Evolutionary conservation across 2,797 vertebrate genomes (phyloP).

Genomic region (Phoeniculus purpureus): DNA sequence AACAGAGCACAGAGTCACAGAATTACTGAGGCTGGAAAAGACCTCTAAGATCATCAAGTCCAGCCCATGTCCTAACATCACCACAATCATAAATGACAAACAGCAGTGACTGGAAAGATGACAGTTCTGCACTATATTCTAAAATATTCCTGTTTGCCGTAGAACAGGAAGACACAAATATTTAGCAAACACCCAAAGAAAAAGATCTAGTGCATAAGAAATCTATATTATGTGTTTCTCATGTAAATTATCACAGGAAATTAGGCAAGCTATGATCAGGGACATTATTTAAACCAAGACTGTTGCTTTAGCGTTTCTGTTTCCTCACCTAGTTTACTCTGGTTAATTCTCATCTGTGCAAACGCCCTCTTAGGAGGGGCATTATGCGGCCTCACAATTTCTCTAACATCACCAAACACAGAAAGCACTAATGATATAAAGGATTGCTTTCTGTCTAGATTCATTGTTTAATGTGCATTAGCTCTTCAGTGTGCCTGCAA

Average conservation of each 20-base stretch:
- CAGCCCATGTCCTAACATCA: no score
- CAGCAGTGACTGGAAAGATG: background rate
- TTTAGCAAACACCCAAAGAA: background rate
- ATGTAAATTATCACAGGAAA: conserved; percentile 9
- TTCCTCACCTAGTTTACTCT: conserved; percentile 37
- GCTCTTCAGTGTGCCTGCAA: background rate
- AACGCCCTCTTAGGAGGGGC: background rate
- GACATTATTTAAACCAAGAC: conserved; percentile 5
- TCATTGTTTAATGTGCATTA: background rate
- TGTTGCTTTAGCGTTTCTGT: background rate
- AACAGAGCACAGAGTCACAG: background rate
- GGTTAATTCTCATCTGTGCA: background rate
- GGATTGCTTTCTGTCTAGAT: background rate
- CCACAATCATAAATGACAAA: background rate
- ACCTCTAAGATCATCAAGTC: no score
- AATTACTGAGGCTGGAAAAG: no score
- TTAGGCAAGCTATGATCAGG: background rate
- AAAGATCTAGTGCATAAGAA: background rate
- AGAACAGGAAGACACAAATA: background rate
- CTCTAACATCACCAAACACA: background rate
- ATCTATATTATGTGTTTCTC: background rate
- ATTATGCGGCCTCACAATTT: conserved; percentile 17
- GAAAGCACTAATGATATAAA: background rate
- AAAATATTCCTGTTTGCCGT: background rate
- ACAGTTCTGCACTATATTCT: background rate